Evolutionary conservation across 2,797 vertebrate species (phyloP).

Genomic region (Tokudaia muenninki): DNA sequence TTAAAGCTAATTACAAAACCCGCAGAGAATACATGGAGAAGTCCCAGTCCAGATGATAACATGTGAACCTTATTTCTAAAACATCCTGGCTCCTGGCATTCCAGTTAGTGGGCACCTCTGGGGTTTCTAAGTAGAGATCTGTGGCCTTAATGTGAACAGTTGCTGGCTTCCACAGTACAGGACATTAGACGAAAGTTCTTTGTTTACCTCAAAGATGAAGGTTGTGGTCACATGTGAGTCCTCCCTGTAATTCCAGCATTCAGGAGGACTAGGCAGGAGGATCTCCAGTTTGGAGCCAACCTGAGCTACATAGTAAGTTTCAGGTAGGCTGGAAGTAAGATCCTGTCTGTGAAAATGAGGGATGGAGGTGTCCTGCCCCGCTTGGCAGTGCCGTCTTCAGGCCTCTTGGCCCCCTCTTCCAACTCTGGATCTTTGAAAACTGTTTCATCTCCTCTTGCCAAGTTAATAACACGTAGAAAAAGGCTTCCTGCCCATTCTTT

Average conservation of each 20-base stretch:
- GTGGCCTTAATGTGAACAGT: not conserved
- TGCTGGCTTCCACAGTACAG: not conserved
- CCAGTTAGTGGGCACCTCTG: not conserved
- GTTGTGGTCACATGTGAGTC: not conserved
- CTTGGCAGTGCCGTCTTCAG: not conserved
- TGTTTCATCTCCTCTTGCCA: not conserved
- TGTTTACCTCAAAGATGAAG: not conserved
- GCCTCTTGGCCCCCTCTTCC: not conserved
- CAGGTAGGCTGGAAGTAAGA: not conserved
- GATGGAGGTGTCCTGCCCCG: not conserved
- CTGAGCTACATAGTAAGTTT: not conserved
- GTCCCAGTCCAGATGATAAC: not conserved
- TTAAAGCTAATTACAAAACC: not conserved
- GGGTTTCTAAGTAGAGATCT: not conserved
- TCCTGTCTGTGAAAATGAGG: not conserved
- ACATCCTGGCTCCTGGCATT: not conserved
- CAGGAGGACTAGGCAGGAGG: not conserved
- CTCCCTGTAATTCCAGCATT: not conserved
- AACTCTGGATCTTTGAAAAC: not conserved
- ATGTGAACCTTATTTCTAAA: not conserved
- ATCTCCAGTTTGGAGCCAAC: not conserved
- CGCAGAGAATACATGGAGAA: not conserved
- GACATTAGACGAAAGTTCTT: not conserved
- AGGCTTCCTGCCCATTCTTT: not conserved
- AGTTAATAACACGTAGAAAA: not conserved